Evolutionary conservation across 1,140 invertebrate genomes (phyloP).

Genomic region (Matsumurasca onukii): DNA sequence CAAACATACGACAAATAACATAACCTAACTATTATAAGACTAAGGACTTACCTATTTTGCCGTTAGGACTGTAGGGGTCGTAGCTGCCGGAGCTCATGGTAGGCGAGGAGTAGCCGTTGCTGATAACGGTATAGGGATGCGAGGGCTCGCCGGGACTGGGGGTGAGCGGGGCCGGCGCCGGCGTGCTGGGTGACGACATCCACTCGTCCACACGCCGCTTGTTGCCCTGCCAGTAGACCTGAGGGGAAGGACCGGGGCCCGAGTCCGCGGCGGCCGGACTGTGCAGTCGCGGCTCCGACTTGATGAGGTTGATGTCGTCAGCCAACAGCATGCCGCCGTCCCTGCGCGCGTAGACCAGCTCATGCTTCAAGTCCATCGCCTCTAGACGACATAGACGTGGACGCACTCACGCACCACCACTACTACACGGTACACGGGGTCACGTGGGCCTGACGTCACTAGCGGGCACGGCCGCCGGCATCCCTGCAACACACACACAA

Average conservation of each 20-base stretch:
- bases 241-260: constrained; percentile 42
- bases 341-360: constrained; percentile 2
- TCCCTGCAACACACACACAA: too few species aligned
- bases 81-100: constrained; percentile 76
- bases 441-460: too few species aligned
- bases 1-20: too few species aligned
- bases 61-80: constrained; percentile 82
- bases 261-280: constrained; percentile 40
- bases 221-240: constrained; percentile 47
- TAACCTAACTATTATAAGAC: too few species aligned
- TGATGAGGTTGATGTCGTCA: constrained; percentile 33
- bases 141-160: constrained; percentile 58
- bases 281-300: constrained; percentile 41
- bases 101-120: constrained; percentile 79
- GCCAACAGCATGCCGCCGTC: constrained; percentile 10
- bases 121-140: constrained; percentile 59
- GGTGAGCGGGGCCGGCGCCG: constrained; percentile 58
- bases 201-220: constrained; percentile 58
- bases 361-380: constrained; percentile 27
- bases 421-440: too few species aligned
- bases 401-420: neutral
- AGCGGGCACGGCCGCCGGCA: too few species aligned
- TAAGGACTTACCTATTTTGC: constrained; percentile 82
- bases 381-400: neutral
- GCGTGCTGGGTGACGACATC: constrained; percentile 56